These are phyloP conservation scores for Anolis sagrei DNA, from an alignment of 2,113 vertebrate genomes.

Conservation along the genomic window DNA sequence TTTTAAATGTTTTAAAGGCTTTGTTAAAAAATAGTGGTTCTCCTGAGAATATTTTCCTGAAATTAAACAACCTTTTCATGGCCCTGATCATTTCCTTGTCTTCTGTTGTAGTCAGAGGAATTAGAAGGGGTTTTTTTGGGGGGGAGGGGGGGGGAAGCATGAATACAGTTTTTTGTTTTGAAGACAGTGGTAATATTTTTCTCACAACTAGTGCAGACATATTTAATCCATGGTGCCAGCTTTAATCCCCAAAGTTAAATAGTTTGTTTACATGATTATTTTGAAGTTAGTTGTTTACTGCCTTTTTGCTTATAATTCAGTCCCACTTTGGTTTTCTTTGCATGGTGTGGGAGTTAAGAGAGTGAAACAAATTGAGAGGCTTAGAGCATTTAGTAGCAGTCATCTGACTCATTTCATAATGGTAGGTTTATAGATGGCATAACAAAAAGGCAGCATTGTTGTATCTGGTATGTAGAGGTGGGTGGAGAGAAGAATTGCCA, in stretches of 20 bases:
- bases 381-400: not conserved
- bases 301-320: not conserved
- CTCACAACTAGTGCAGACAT: not conserved
- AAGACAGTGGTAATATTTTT: not conserved
- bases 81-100: slow-evolving; percentile 57
- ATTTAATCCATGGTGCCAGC: not conserved
- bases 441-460: slow-evolving; percentile 9
- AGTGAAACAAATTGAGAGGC: not conserved
- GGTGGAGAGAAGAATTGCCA: not conserved
- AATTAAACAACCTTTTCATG: slow-evolving; percentile 84
- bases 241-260: not conserved
- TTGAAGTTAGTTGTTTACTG: not conserved
- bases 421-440: not conserved
- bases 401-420: not conserved
- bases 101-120: slow-evolving; percentile 51
- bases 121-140: not conserved
- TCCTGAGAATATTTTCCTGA: slow-evolving; percentile 92
- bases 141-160: not conserved
- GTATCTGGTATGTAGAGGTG: not conserved
- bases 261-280: not conserved
- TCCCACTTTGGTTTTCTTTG: not conserved
- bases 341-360: not conserved
- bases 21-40: slow-evolving; percentile 85
- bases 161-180: no score
- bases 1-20: slow-evolving; percentile 86